These are phyloP conservation scores for Enteromius radiatus DNA, from an alignment of 2,797 vertebrate species.

Conservation along the genomic window DNA sequence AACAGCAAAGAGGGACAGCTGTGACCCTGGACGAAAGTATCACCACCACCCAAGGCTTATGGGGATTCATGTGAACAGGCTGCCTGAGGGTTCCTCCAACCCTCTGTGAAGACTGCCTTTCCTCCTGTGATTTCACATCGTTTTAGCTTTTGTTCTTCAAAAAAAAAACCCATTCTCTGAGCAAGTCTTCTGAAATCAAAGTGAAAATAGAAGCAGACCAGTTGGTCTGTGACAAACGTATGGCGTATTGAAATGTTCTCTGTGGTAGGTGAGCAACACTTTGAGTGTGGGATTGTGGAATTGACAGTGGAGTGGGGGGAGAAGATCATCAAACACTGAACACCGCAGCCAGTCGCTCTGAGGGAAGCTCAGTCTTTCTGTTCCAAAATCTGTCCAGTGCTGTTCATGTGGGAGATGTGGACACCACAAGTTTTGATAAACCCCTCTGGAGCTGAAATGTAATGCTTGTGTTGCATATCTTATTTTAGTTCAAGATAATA, in stretches of 20 bases:
- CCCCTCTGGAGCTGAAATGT: not conserved
- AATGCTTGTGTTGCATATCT: not conserved
- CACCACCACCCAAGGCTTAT: slow-evolving; percentile 57
- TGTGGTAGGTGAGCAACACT: not conserved
- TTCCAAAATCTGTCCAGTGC: not conserved
- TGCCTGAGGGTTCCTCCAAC: slow-evolving; percentile 28
- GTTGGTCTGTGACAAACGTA: not conserved
- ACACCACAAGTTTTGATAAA: not conserved
- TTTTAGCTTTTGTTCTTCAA: slow-evolving; percentile 41
- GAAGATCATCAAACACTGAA: not conserved
- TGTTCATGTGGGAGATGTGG: not conserved
- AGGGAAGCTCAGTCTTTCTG: not conserved
- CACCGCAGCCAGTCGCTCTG: not conserved
- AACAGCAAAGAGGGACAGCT: slow-evolving; percentile 67
- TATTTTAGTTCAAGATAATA: too few relatives aligned
- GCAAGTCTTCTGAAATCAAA: not conserved
- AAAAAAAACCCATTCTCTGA: not conserved
- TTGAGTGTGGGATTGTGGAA: not conserved
- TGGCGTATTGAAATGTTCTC: not conserved
- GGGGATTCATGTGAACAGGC: slow-evolving; percentile 27
- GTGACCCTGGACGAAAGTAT: slow-evolving; percentile 67
- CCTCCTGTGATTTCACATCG: slow-evolving; percentile 59
- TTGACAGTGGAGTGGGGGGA: not conserved
- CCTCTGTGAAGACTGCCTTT: slow-evolving; percentile 25
- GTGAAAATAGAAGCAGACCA: not conserved